Conservation (phyloP, 2,888 invertebrate genomes). For the Athalia circularis region DNA sequence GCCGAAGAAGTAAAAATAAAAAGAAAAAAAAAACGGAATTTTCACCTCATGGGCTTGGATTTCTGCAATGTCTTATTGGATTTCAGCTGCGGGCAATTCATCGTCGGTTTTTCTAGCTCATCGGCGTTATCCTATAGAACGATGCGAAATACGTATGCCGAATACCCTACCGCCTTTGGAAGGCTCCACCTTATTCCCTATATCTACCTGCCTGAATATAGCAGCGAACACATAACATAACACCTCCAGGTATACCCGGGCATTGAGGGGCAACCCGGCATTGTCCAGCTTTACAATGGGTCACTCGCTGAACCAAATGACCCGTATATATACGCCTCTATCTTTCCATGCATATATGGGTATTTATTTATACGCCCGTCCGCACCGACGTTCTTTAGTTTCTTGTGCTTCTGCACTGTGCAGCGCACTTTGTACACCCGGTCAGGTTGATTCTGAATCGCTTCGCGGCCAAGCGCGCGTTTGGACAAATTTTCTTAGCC, state of each 20-base stretch:
- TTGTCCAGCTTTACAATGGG: conserved; percentile 69
- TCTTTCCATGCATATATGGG: not conserved
- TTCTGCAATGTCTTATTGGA: not conserved
- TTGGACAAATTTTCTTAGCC: no score
- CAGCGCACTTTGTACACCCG: not conserved
- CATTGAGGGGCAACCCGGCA: conserved; percentile 66
- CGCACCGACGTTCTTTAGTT: not conserved
- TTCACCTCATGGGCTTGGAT: not conserved
- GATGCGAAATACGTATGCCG: conserved; percentile 10
- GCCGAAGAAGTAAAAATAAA: not conserved
- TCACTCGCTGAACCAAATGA: conserved; percentile 68
- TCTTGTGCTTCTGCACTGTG: not conserved
- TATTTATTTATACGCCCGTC: conserved; percentile 35
- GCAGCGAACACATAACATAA: conserved; percentile 70
- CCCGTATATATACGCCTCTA: conserved; percentile 50
- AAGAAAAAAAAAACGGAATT: no score
- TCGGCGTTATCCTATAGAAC: conserved; percentile 28
- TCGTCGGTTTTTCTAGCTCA: not conserved
- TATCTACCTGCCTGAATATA: conserved; percentile 63
- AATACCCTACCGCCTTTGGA: conserved; percentile 10
- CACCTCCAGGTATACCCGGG: conserved; percentile 65
- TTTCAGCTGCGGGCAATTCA: not conserved
- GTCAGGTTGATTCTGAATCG: no score
- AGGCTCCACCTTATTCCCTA: not conserved
- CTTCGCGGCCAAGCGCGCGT: no score